Evolutionary conservation across 2,797 vertebrate species (phyloP).

Genomic region (Lutjanus argentimaculatus): DNA sequence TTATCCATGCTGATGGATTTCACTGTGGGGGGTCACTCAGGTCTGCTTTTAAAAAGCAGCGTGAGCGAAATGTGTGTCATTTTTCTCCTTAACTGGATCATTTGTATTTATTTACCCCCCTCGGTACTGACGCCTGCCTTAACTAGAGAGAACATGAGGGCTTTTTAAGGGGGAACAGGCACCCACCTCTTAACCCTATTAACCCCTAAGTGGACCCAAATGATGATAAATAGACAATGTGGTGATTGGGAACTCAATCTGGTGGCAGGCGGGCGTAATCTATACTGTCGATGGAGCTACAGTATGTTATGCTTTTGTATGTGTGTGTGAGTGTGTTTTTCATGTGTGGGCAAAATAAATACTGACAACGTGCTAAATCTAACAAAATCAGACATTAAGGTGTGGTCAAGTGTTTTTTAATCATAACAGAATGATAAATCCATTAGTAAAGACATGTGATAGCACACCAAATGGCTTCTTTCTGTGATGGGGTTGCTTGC

Average conservation of each 20-base stretch:
- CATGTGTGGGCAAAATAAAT: conserved; percentile 3
- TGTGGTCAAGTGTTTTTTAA: conserved; percentile 29
- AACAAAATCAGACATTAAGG: conserved; percentile 32
- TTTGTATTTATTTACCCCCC: conserved; percentile 88
- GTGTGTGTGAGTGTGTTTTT: background rate
- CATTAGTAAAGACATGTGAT: conserved; percentile 1
- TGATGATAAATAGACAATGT: conserved; percentile 86
- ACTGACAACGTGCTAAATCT: conserved; percentile 30
- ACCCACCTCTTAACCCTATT: conserved; percentile 85
- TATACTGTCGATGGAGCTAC: conserved; percentile 60
- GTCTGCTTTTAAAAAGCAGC: conserved; percentile 80
- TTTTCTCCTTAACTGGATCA: conserved; percentile 88
- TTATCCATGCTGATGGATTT: conserved; percentile 78
- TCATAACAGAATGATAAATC: conserved; percentile 11
- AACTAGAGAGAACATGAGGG: conserved; percentile 81
- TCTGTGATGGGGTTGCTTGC: background rate
- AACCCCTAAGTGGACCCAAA: conserved; percentile 85
- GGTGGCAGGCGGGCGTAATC: conserved; percentile 60
- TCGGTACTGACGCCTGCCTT: conserved; percentile 79
- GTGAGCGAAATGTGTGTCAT: conserved; percentile 82
- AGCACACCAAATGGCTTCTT: conserved; percentile 14
- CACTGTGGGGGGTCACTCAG: conserved; percentile 77
- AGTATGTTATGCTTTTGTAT: conserved; percentile 27
- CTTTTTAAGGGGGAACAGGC: conserved; percentile 76
- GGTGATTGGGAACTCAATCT: conserved; percentile 81